These are phyloP conservation scores for Catalaphyllia jardinei DNA, from an alignment of 64 coral and sea anemone genomes.

Conservation along the genomic window DNA sequence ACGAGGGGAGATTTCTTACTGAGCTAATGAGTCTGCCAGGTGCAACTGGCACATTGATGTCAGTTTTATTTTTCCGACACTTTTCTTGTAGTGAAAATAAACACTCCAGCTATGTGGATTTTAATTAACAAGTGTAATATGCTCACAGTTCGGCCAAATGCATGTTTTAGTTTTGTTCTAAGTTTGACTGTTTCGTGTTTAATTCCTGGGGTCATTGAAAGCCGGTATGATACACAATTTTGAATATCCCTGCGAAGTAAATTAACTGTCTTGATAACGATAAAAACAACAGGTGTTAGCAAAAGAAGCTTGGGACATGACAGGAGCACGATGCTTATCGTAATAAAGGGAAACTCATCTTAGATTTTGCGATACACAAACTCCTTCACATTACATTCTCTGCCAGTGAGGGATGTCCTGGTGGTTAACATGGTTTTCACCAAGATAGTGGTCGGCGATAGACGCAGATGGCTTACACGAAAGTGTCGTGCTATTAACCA, in stretches of 20 bases:
- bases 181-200: too few relatives aligned
- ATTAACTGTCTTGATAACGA: too few relatives aligned
- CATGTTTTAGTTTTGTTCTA: neutral
- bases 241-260: too few relatives aligned
- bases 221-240: too few relatives aligned
- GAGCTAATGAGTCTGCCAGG: neutral
- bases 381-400: neutral
- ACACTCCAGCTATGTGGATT: neutral
- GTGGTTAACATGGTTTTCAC: neutral
- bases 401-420: neutral
- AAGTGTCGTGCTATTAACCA: neutral
- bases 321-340: neutral
- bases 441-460: neutral
- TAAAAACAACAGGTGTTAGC: neutral
- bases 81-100: neutral
- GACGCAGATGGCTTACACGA: neutral
- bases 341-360: neutral
- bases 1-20: neutral
- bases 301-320: neutral
- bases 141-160: neutral
- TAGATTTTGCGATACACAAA: neutral
- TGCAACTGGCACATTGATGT: neutral
- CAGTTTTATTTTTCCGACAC: neutral
- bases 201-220: too few relatives aligned
- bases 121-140: neutral